A percentile compares a stretch with the other conserved stretches of the same genome.
Evolutionary conservation across 2,113 vertebrate genomes (phyloP).

Genomic region (Pelodiscus sinensis): DNA sequence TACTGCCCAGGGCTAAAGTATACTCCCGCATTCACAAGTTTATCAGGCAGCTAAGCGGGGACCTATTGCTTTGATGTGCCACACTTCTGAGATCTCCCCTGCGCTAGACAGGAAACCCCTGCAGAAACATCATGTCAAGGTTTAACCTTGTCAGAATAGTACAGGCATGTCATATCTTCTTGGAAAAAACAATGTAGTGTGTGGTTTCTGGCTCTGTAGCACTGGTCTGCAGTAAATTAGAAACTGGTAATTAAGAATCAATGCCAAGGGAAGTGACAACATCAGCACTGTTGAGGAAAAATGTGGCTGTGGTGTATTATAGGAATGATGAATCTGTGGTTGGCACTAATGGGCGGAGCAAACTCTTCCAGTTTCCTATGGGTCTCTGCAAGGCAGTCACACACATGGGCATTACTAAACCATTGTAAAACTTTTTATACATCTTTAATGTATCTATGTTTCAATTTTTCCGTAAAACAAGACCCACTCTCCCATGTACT

Average conservation of each 20-base stretch:
- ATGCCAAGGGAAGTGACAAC: background rate
- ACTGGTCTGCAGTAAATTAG: background rate
- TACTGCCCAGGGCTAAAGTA: background rate
- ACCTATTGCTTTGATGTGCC: background rate
- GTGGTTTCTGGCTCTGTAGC: background rate
- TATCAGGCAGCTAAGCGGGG: background rate
- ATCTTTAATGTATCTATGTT: background rate
- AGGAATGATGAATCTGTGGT: background rate
- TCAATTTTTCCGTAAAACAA: background rate
- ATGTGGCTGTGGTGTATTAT: background rate
- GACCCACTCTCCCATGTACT: background rate
- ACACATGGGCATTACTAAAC: background rate
- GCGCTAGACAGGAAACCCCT: background rate
- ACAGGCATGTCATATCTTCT: background rate
- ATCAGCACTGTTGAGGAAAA: background rate
- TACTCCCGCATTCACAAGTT: background rate
- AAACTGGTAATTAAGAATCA: background rate
- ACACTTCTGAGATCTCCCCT: background rate
- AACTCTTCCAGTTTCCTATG: background rate
- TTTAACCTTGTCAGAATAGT: background rate
- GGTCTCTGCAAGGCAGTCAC: background rate
- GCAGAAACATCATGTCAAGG: background rate
- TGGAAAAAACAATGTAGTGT: background rate
- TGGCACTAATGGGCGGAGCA: background rate
- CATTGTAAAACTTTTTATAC: background rate